phyloP scores from a whole-genome alignment of 2,113 vertebrate genomes.

The Poeciliopsis retropinna region DNA sequence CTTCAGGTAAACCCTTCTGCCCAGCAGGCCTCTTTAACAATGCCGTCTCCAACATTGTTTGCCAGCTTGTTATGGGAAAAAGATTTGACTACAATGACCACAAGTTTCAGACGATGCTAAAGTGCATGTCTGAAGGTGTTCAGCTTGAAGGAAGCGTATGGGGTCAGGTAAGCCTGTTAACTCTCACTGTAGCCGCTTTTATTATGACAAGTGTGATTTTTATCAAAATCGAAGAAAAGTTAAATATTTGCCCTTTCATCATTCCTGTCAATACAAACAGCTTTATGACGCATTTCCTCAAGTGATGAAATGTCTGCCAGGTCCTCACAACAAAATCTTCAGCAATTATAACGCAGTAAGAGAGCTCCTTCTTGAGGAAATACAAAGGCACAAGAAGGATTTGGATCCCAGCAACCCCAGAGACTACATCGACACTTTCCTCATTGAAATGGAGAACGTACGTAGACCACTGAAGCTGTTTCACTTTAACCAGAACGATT shows the following conservation, averaged over 20 bases:
- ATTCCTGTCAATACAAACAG: slow-evolving; percentile 54
- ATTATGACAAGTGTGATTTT: not conserved
- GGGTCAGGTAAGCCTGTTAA: slow-evolving; percentile 1
- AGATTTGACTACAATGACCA: slow-evolving; percentile 82
- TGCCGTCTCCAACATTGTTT: slow-evolving; percentile 86
- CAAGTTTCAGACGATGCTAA: slow-evolving; percentile 80
- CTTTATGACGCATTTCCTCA: slow-evolving; percentile 77
- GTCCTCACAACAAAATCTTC: slow-evolving; percentile 78
- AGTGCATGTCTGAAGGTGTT: slow-evolving; percentile 58
- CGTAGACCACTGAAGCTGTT: not conserved
- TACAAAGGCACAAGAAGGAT: slow-evolving; percentile 78
- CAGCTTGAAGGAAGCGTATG: slow-evolving; percentile 26
- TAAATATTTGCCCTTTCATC: not conserved
- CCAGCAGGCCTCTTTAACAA: slow-evolving; percentile 60
- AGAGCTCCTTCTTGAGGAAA: slow-evolving; percentile 53
- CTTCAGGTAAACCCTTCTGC: slow-evolving; percentile 2
- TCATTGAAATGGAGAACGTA: slow-evolving; percentile 83
- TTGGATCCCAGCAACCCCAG: slow-evolving; percentile 72
- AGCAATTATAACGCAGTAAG: slow-evolving; percentile 25
- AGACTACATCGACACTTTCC: slow-evolving; percentile 85
- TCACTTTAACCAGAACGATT: fast-evolving
- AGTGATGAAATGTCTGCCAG: slow-evolving; percentile 81
- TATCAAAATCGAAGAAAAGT: not conserved
- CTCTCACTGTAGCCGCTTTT: not conserved
- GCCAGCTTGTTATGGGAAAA: slow-evolving; percentile 83